Evolutionary conservation across 2,888 invertebrate genomes (phyloP).

Genomic region (Caenorhabditis panamensis): DNA sequence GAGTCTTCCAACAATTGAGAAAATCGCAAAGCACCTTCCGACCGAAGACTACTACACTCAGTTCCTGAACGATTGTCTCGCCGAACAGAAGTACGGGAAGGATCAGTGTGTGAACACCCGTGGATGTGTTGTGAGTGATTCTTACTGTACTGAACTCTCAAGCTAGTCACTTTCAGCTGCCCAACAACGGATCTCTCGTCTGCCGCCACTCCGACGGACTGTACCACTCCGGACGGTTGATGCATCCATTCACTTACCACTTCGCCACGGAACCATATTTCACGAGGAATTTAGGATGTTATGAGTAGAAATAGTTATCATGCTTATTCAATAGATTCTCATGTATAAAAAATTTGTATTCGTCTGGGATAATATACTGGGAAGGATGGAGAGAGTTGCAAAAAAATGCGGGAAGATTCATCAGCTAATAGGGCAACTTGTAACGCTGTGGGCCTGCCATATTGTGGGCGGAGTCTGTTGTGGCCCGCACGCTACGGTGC

Average conservation of each 20-base stretch:
- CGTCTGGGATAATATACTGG: too few relatives aligned
- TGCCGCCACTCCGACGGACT: slow-evolving; percentile 46
- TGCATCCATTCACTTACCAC: slow-evolving; percentile 46
- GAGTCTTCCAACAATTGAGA: slow-evolving; percentile 18
- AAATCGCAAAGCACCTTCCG: slow-evolving; percentile 14
- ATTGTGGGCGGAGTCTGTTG: too few relatives aligned
- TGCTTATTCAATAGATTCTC: too few relatives aligned
- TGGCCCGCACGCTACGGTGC: too few relatives aligned
- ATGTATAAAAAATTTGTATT: too few relatives aligned
- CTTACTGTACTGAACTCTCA: not conserved
- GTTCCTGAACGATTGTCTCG: slow-evolving; percentile 16
- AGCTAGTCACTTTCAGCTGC: slow-evolving; percentile 21
- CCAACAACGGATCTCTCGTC: slow-evolving; percentile 32
- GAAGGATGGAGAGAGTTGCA: too few relatives aligned
- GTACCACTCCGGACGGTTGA: slow-evolving; percentile 35
- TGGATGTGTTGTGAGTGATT: slow-evolving; percentile 23
- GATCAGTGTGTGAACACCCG: slow-evolving; percentile 33
- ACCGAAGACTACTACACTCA: slow-evolving; percentile 40
- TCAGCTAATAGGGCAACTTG: too few relatives aligned
- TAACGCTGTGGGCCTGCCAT: too few relatives aligned
- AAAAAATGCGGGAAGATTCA: too few relatives aligned
- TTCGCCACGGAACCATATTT: slow-evolving; percentile 47
- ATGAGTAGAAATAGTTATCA: slow-evolving; percentile 20
- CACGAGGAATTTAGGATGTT: slow-evolving; percentile 51
- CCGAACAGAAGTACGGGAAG: slow-evolving; percentile 10